Base-by-base conservation (phyloP, 2,888 invertebrate genomes). In the Conchocele bisecta region DNA sequence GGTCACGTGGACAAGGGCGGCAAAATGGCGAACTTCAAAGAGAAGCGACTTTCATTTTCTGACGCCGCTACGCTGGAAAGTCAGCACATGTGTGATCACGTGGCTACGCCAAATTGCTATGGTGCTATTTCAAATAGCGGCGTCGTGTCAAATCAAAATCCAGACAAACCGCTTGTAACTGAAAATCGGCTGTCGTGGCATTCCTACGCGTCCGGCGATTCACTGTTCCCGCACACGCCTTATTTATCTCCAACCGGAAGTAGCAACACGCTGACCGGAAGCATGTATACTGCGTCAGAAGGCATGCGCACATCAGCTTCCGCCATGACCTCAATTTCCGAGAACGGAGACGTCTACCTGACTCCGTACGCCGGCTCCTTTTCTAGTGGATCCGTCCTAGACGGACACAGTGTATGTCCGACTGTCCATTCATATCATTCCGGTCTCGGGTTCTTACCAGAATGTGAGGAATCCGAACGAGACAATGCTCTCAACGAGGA, bases 281-380 rank as follows among this genome's bases (percentile, higher is more conserved):
- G 66, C 63, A 75, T 75, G 75, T 66, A 66, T 37, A 70, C 75
- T 0, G 75, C 75, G 26, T 75, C 75, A 13, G 70, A 75, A 28
- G 70, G 75, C 22, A 66, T 71, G 48, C 56, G 53, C 33, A 54
- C 66, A 33, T 70, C 70, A 33, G 50, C 48, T 31, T 70, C 75
- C 20, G 66, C 66, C 39, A 63, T 70, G 61, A 70, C 69, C 31
- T 61, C 75, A 48, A 57, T 37, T 51, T 68, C 74, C 2, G 68
- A 59, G 29, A 68, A 56, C 28, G 53, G 22, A 9, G 54, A 61
- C 6, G 42, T 39, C 4, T 75, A 54, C 54, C 22, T 69, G 15
- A 75, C 75, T 13, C 75, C 75, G 17, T 54, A 42, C 7, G 56
- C 48, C 6, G 37, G 42, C 20, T 68, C 68, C 1, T 51, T 56